A percentile compares a stretch with the other conserved stretches of the same genome.
These are phyloP conservation scores for Cynocephalus volans DNA, from an alignment of 2,113 vertebrate genomes.

Conservation along the genomic window DNA sequence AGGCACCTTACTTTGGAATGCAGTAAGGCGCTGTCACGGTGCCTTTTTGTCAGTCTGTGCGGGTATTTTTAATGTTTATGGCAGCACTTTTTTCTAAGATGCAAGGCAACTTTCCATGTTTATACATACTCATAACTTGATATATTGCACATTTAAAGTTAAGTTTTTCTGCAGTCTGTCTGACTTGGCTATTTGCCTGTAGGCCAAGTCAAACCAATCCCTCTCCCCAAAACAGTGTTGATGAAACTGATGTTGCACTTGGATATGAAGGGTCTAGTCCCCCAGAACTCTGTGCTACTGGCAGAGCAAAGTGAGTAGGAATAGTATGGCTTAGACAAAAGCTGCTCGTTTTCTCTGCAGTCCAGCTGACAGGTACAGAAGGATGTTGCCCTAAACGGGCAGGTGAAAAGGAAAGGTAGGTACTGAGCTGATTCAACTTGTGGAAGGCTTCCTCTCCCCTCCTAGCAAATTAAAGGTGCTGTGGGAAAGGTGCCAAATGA, in stretches of 20 bases:
- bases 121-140: not conserved
- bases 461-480: not conserved
- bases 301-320: not conserved
- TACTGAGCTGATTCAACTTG: not conserved
- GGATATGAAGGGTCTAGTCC: not conserved
- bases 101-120: not conserved
- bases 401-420: not conserved
- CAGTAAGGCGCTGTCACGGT: not conserved
- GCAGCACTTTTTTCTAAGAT: not conserved
- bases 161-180: constrained; percentile 9
- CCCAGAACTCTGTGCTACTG: not conserved
- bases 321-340: not conserved
- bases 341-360: not conserved
- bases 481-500: not conserved
- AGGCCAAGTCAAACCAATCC: not conserved
- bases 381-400: no score
- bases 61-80: not conserved
- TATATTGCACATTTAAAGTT: constrained; percentile 9
- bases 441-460: not conserved
- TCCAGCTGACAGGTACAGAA: not conserved
- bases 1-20: constrained; percentile 52
- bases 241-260: not conserved
- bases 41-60: not conserved
- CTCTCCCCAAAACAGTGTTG: not conserved
- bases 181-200: not conserved